Evolutionary conservation across 2,888 invertebrate species (phyloP).

Genomic region (Tipula helvola): DNA sequence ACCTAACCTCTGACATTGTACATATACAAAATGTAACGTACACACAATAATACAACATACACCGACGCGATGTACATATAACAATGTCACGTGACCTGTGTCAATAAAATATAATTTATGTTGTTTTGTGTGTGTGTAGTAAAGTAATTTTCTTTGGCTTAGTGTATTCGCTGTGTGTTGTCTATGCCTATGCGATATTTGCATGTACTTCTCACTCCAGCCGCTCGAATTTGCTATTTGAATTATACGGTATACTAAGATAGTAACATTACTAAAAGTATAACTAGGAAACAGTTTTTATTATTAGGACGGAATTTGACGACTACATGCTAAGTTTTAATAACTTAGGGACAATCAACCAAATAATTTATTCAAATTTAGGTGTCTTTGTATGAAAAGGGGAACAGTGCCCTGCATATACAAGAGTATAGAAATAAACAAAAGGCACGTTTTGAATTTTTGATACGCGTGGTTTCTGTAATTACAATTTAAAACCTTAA

Average conservation of each 20-base stretch:
- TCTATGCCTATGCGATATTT: background rate
- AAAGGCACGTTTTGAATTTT: background rate
- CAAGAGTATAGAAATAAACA: background rate
- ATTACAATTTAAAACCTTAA: no score
- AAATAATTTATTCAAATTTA: background rate
- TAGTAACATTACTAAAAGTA: background rate
- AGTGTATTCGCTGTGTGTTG: background rate
- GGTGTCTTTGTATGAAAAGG: background rate
- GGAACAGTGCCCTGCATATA: background rate
- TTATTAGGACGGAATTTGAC: background rate
- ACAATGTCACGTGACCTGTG: conserved; percentile 4
- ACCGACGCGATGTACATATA: background rate
- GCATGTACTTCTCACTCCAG: background rate
- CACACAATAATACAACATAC: background rate
- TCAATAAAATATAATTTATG: background rate
- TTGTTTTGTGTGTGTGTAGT: background rate
- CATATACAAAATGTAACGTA: background rate
- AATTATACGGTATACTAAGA: background rate
- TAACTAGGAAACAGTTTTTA: background rate
- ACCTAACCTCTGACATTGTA: background rate
- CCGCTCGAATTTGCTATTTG: background rate
- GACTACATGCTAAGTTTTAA: no score
- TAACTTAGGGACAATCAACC: background rate
- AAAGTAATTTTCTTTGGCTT: background rate
- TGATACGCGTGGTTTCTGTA: background rate